Conservation (phyloP, 2,113 vertebrate genomes). For the Pagrus major region DNA sequence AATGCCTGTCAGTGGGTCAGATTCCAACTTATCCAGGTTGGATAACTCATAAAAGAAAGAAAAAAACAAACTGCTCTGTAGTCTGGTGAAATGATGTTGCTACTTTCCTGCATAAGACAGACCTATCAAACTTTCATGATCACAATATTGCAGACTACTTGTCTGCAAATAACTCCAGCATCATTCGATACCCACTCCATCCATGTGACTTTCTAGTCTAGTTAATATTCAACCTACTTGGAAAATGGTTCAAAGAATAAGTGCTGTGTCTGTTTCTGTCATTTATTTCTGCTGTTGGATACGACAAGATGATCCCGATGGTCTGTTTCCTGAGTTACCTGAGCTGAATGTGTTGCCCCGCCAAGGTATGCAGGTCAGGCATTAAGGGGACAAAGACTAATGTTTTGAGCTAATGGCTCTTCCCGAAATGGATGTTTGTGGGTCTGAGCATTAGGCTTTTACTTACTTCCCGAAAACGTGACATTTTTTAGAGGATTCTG, state of each 20-base stretch:
- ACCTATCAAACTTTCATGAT: background rate
- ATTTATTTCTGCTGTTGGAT: background rate
- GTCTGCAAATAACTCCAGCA: background rate
- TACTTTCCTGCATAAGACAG: background rate
- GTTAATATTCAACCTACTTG: too few relatives aligned
- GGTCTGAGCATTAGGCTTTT: slow-evolving; percentile 39
- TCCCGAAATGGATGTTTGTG: slow-evolving; percentile 47
- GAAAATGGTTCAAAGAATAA: background rate
- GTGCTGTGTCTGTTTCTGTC: background rate
- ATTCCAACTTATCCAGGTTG: too few relatives aligned
- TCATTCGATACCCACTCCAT: background rate
- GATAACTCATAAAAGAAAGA: too few relatives aligned
- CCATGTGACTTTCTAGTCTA: background rate
- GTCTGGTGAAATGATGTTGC: too few relatives aligned
- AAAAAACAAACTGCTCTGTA: too few relatives aligned
- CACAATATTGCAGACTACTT: background rate
- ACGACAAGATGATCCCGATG: background rate
- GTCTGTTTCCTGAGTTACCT: slow-evolving; percentile 38
- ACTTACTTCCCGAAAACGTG: slow-evolving; percentile 16
- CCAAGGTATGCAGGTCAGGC: slow-evolving; percentile 42
- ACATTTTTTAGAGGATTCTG: slow-evolving; percentile 41
- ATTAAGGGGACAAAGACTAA: slow-evolving; percentile 49
- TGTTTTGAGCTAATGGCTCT: slow-evolving; percentile 26
- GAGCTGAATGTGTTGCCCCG: slow-evolving; percentile 22
- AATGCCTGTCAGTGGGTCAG: too few relatives aligned